Evolutionary conservation across 2,888 invertebrate species (phyloP).

Genomic region (Rhopalosiphum nymphaeae): DNA sequence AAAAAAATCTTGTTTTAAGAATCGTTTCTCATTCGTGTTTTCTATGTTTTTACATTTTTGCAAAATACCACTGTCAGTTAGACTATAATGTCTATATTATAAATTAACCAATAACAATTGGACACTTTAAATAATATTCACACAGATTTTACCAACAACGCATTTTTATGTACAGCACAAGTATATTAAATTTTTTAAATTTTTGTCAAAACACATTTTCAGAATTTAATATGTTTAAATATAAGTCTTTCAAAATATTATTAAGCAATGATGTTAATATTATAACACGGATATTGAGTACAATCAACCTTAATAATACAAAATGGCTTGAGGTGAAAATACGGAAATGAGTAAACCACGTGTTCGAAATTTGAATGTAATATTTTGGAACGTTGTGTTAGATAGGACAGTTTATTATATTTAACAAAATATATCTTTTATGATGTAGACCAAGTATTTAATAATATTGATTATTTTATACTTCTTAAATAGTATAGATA

Average conservation of each 20-base stretch:
- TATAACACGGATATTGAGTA: not conserved
- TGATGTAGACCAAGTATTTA: not conserved
- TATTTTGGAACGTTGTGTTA: not conserved
- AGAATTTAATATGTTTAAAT: not conserved
- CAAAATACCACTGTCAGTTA: not conserved
- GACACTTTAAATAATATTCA: not conserved
- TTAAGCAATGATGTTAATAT: not conserved
- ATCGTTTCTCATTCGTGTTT: not conserved
- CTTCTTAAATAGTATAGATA: not conserved
- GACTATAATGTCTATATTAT: not conserved
- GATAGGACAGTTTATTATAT: not conserved
- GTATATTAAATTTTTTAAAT: not conserved
- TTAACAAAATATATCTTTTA: not conserved
- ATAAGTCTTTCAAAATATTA: not conserved
- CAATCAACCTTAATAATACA: not conserved
- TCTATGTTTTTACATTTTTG: conserved; percentile 19
- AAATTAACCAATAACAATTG: conserved; percentile 7
- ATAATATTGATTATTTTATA: not conserved
- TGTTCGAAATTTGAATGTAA: not conserved
- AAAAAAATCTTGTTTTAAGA: conserved; percentile 14
- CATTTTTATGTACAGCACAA: not conserved
- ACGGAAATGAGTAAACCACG: not conserved
- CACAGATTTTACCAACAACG: not conserved
- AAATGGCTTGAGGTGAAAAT: not conserved
- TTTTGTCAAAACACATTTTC: not conserved